A percentile compares a stretch with the other conserved stretches of the same genome.
Conservation (phyloP, 2,113 vertebrate genomes). For the Lanius ludovicianus region DNA sequence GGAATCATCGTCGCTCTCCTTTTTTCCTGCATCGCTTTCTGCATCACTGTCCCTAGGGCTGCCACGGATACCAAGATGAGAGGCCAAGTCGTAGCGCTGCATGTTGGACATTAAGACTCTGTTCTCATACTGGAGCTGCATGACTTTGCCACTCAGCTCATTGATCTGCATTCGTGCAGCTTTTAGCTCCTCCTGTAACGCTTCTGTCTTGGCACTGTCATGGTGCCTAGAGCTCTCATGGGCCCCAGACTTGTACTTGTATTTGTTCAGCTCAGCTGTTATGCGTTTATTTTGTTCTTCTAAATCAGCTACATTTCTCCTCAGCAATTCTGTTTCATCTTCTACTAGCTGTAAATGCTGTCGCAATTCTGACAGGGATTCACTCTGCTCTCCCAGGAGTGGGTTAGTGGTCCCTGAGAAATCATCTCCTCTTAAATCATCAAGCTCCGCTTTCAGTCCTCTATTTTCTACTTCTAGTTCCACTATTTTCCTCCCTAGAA, state of each 20-base stretch:
- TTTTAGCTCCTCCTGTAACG: conserved; percentile 94
- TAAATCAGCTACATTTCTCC: conserved; percentile 91
- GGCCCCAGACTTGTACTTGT: conserved; percentile 91
- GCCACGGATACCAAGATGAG: conserved; percentile 90
- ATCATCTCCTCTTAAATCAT: conserved; percentile 94
- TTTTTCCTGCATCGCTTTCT: conserved; percentile 90
- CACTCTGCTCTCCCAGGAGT: conserved; percentile 86
- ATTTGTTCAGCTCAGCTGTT: conserved; percentile 92
- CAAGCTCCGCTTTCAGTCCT: conserved; percentile 95
- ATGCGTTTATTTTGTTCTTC: conserved; percentile 97
- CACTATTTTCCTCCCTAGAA: conserved; percentile 95
- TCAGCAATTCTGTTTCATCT: conserved; percentile 94
- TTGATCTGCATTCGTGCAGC: conserved; percentile 94
- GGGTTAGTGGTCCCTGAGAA: conserved; percentile 79
- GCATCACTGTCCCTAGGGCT: conserved; percentile 95
- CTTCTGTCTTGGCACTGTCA: conserved; percentile 87
- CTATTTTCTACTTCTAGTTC: conserved; percentile 98
- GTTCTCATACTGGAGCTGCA: conserved; percentile 99
- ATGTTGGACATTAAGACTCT: conserved; percentile 97
- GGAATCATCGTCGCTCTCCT: conserved; percentile 92
- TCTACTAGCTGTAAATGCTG: conserved; percentile 98
- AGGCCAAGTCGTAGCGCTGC: conserved; percentile 98
- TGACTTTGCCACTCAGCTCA: conserved; percentile 96
- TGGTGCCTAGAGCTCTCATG: conserved; percentile 86
- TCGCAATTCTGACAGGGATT: conserved; percentile 91